phyloP scores from a whole-genome alignment of 2,797 vertebrate genomes.

The Ibycter americanus region DNA sequence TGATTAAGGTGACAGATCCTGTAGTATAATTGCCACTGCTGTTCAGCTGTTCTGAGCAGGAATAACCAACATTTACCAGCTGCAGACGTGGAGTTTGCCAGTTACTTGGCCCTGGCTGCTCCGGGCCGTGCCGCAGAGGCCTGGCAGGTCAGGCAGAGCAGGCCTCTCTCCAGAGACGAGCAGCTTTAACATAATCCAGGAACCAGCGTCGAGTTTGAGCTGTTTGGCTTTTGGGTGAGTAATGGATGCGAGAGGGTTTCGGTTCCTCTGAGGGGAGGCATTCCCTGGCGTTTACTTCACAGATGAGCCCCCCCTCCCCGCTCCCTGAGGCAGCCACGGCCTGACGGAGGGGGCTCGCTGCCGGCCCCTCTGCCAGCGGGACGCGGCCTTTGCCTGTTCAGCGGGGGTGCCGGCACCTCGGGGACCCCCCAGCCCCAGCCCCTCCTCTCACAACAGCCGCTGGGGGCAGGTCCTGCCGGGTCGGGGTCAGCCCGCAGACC shows the following conservation, averaged over 20 bases:
- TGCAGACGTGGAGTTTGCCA: neutral
- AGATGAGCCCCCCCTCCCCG: too few species aligned
- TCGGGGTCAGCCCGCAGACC: neutral
- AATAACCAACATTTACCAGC: neutral
- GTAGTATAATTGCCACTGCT: neutral
- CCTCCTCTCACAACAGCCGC: neutral
- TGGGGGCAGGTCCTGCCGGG: neutral
- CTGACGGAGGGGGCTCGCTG: neutral
- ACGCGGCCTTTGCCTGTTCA: rapidly evolving
- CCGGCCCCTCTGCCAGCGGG: too few species aligned
- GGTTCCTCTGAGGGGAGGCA: neutral
- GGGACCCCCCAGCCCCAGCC: neutral
- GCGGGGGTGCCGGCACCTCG: rapidly evolving
- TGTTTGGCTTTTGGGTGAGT: neutral
- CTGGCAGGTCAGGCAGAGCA: neutral
- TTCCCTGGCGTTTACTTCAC: neutral
- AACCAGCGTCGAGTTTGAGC: neutral
- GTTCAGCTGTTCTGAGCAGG: neutral
- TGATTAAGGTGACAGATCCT: slow-evolving; percentile 3
- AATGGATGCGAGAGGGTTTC: neutral
- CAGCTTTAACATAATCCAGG: neutral
- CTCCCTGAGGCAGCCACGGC: neutral
- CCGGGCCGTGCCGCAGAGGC: rapidly evolving
- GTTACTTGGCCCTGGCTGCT: neutral
- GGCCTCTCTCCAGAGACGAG: neutral